Conservation (phyloP, 1,140 invertebrate species). For the Stenopsyche tienmushanensis region DNA sequence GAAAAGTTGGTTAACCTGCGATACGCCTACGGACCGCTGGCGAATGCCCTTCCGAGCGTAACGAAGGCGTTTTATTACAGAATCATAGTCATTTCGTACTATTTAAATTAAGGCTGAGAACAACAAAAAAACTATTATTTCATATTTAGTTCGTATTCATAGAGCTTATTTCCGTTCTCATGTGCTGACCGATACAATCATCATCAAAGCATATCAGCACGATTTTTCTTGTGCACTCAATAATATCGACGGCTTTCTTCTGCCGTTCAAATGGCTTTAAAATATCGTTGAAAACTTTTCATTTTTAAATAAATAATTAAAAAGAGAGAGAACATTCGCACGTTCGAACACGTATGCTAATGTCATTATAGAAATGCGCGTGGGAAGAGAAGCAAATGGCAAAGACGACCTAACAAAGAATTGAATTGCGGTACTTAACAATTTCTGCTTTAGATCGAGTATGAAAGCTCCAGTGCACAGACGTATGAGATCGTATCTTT, state of each 20-base stretch:
- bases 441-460: background rate
- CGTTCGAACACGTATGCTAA: background rate
- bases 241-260: background rate
- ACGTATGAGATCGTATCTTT: background rate
- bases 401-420: background rate
- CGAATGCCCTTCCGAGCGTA: background rate
- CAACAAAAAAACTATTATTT: background rate
- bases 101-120: background rate
- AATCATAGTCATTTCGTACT: conserved; percentile 1
- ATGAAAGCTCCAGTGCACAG: background rate
- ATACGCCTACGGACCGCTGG: background rate
- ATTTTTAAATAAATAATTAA: background rate
- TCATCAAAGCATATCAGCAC: background rate
- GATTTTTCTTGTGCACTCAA: background rate
- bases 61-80: background rate
- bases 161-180: background rate
- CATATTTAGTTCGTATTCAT: background rate
- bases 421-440: background rate
- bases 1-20: background rate
- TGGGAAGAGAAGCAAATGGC: background rate
- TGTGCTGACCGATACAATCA: background rate
- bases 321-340: background rate
- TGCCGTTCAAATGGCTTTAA: background rate
- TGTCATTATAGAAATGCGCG: background rate
- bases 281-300: background rate